Percentiles rank a stretch among this genome's conserved stretches.
phyloP scores from a whole-genome alignment of 2,113 vertebrate genomes.

The Ivindomyrus marchei region DNA sequence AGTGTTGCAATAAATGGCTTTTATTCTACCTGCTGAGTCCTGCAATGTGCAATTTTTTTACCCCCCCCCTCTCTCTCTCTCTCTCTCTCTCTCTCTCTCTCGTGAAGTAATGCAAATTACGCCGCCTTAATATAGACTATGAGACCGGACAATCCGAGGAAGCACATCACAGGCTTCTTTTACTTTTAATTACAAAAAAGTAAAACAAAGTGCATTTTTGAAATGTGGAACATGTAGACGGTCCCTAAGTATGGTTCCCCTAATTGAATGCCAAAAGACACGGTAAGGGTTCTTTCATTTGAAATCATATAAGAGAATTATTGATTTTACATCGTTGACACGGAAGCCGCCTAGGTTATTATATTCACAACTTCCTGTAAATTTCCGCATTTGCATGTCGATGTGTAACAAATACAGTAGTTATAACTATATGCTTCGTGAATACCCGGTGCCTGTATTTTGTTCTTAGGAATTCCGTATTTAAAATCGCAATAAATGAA shows the following conservation, averaged over 20 bases:
- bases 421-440: not conserved
- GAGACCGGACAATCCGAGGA: not conserved
- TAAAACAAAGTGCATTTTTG: not conserved
- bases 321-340: not conserved
- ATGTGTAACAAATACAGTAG: not conserved
- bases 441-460: not conserved
- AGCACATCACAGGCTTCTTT: not conserved
- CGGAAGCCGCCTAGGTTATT: not conserved
- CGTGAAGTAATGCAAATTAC: not conserved
- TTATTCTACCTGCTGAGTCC: not conserved
- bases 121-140: not conserved
- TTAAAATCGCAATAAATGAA: not conserved
- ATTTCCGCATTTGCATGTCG: not conserved
- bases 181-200: not conserved
- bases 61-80: too few species aligned
- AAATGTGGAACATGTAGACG: not conserved
- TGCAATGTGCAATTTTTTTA: not conserved
- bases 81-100: not conserved
- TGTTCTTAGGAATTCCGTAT: not conserved
- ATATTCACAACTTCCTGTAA: not conserved
- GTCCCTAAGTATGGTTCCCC: not conserved
- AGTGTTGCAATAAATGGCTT: slow-evolving; percentile 3
- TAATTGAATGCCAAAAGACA: not conserved
- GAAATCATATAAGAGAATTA: not conserved
- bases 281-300: not conserved